Evolutionary conservation across 2,888 invertebrate species (phyloP), one percentile per base, ranked within the genome.

Genomic region (Mythimna pallens): DNA sequence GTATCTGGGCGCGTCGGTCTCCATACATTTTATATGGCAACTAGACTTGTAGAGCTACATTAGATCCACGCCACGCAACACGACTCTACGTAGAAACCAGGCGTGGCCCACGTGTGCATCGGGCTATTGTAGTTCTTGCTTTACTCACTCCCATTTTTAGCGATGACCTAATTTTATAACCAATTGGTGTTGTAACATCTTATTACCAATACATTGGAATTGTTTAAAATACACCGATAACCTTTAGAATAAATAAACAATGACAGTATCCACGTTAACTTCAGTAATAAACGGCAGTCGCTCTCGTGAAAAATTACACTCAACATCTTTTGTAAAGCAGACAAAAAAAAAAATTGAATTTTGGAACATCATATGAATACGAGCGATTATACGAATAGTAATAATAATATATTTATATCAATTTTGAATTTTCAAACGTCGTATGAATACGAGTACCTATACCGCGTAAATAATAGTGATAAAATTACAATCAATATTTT

Each of bases 171-270:
- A 89, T 88, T 86, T 61, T 59, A 70, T 62, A 47, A 14, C 65
- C 34, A 67, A 65, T 79, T 61, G 40, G 40, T 72, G 61, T 67
- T 64, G 64, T 66, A 58, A 73, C 76, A 22, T 65, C 59, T 61
- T 34, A 61, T 70, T 70, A 78, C 76, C 67, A 70, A 80, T 78
- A 78, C 61, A 79, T 77, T 83, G 74, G 73, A 76, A 81, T 73
- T 82, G 85, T 87, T 87, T 70, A 80, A 86, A 88, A 87, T 70
- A 78, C 61, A 20, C 20, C 61, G 92, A 92, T 92, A 92, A 92
- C 92, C 92, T 92, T 88, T 90, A 66, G 64, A 80, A 54, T 80
- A 75, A 76, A 78, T 82, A 86, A 89, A 88, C 84, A 80, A 76
- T 81, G 73, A 78, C 79, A 70, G 54, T 70, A 71, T 75, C 70